Percentiles rank a stretch among this genome's conserved stretches.
Evolutionary conservation across 2,113 vertebrate species (phyloP).

Genomic region (Entelurus aequoreus): DNA sequence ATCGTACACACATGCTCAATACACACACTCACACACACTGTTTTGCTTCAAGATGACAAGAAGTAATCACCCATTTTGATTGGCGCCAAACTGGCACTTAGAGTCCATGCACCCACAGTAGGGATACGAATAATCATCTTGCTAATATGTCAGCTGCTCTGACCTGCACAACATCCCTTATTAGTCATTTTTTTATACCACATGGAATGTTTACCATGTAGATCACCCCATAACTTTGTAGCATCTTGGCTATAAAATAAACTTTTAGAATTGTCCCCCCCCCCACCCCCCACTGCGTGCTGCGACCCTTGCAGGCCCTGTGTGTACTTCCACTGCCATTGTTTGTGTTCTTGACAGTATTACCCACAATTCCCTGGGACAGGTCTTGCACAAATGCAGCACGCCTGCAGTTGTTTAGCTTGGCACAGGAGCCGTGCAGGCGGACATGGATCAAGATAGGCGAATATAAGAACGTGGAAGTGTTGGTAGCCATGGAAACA

Average conservation of each 20-base stretch:
- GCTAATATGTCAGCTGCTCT: too few relatives aligned
- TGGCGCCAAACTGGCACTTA: not conserved
- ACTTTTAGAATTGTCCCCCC: not conserved
- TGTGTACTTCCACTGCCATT: not conserved
- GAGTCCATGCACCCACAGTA: not conserved
- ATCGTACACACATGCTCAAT: slow-evolving; percentile 18
- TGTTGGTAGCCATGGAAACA: too few relatives aligned
- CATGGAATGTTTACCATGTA: too few relatives aligned
- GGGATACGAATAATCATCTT: too few relatives aligned
- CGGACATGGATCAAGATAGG: not conserved
- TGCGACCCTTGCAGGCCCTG: not conserved
- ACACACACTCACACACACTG: not conserved
- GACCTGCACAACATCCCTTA: too few relatives aligned
- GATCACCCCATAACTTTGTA: too few relatives aligned
- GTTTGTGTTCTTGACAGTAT: not conserved
- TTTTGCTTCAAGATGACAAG: not conserved
- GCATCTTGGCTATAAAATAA: not conserved
- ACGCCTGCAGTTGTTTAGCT: not conserved
- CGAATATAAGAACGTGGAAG: not conserved
- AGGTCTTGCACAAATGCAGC: not conserved
- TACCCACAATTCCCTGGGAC: slow-evolving; percentile 8
- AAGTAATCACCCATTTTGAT: not conserved
- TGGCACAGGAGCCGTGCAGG: not conserved
- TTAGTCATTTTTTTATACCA: too few relatives aligned
- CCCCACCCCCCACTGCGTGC: not conserved